These are phyloP conservation scores for Ypsolopha scabrella DNA, from an alignment of 2,888 invertebrate species.

Conservation along the genomic window DNA sequence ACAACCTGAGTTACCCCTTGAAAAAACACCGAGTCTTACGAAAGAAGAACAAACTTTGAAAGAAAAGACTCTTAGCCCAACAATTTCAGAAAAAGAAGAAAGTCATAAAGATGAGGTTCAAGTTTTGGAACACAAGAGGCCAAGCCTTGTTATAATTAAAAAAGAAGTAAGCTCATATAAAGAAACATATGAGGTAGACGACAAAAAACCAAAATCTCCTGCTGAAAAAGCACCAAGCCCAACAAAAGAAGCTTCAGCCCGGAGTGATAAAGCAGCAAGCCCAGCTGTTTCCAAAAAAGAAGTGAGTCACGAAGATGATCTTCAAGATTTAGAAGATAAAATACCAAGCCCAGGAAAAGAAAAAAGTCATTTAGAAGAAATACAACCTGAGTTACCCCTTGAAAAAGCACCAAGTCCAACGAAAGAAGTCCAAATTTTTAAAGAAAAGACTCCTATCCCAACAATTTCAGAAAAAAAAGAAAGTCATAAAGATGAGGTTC, in stretches of 20 bases:
- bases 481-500: not conserved
- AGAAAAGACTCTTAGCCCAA: too few species aligned
- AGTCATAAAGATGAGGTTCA: too few species aligned
- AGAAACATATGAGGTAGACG: too few species aligned
- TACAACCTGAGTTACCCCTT: not conserved
- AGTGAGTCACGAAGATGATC: not conserved
- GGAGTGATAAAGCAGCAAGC: not conserved
- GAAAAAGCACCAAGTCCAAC: not conserved
- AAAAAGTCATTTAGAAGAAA: too few species aligned
- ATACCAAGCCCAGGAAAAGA: too few species aligned
- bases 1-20: too few species aligned
- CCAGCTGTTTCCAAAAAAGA: slow-evolving; percentile 4
- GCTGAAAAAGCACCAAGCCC: slow-evolving; percentile 1
- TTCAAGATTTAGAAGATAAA: not conserved
- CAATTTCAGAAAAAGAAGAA: too few species aligned
- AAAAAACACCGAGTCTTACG: too few species aligned
- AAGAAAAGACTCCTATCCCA: not conserved
- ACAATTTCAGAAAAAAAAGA: not conserved
- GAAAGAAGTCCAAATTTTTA: not conserved
- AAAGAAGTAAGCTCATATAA: too few species aligned
- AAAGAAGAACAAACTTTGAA: too few species aligned
- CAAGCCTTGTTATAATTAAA: too few species aligned
- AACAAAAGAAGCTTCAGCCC: not conserved
- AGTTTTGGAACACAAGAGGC: too few species aligned
- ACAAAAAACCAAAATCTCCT: not conserved